Conservation (phyloP, 2,888 invertebrate genomes). For the Argyresthia goedartella region DNA sequence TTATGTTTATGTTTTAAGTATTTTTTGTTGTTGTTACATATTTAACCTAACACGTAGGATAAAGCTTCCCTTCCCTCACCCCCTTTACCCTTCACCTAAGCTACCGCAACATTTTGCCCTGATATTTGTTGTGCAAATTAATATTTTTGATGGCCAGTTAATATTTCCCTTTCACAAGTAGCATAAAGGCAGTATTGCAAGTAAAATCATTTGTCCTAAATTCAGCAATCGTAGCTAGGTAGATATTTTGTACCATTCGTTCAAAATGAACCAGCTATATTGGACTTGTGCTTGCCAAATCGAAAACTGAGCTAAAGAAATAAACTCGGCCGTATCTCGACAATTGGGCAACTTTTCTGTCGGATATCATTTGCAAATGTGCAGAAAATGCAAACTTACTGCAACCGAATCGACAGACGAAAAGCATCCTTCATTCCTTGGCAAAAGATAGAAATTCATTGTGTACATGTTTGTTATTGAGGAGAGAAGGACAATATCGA, state of each 20-base stretch:
- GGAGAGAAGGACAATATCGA: background rate
- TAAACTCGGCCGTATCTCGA: slow-evolving; percentile 18
- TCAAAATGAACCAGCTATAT: background rate
- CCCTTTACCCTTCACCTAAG: too few relatives aligned
- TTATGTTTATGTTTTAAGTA: too few relatives aligned
- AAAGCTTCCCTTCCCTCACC: too few relatives aligned
- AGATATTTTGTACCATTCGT: background rate
- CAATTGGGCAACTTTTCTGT: slow-evolving; percentile 18
- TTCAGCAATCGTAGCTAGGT: background rate
- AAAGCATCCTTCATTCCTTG: background rate
- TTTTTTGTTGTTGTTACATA: too few relatives aligned
- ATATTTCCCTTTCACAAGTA: too few relatives aligned
- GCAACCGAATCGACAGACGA: background rate
- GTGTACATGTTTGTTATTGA: background rate
- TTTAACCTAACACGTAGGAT: too few relatives aligned
- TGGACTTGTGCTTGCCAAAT: slow-evolving; percentile 38
- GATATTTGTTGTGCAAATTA: too few relatives aligned
- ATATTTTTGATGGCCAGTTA: too few relatives aligned
- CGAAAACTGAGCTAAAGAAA: slow-evolving; percentile 43
- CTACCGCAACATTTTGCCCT: too few relatives aligned
- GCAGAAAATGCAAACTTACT: background rate
- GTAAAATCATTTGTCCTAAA: too few relatives aligned
- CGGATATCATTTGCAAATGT: slow-evolving; percentile 1
- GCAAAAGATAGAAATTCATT: background rate
- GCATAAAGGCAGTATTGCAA: too few relatives aligned